Evolutionary conservation across 2,113 vertebrate species (phyloP), one percentile per base, ranked within the genome.

Genomic region (Pithys albifrons): DNA sequence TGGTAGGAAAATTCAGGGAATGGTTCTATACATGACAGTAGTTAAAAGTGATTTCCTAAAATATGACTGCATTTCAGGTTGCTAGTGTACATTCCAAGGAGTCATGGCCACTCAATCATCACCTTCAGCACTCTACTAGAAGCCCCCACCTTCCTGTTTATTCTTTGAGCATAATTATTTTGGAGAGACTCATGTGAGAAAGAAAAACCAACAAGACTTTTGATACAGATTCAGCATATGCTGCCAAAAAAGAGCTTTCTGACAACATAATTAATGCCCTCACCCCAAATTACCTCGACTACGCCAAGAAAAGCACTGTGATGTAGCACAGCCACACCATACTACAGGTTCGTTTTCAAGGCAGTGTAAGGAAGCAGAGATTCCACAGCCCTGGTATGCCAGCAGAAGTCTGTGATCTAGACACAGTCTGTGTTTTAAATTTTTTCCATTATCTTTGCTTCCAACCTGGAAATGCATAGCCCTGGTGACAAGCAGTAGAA

Each of bases 391-490:
- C 43, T 64, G 49, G 71, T 29, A n/a, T 52, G 65, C 73, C 93
- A 95, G 83, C 80, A 91, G 86, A 93, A 86, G 15, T 81, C 71
- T 67, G 27, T 67, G 45, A 87, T 81, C 61, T 92, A 82, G 52
- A 46, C 13, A 48, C 17, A 41, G 73, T 35, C 54, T 28, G 5
- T 45, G n/a, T 39, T 90, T 12, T 82, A 45, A 79, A 54, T 23
- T 54, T 43, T 64, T 69, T 39, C 7, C 15, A 19, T 17, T 78
- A 9, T 41, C 46, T 91, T 92, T 85, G 49, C 70, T 73, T 81
- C 22, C 7, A 61, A 43, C 55, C 77, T 75, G 92, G 78, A 83
- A 37, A 65, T 22, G 49, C 43, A 10, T 65, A 84, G 76, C 78
- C 62, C 69, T 69, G 41, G 39, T 92, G 66, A 86, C 72, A 64